A percentile compares a stretch with the other conserved stretches of the same genome.
phyloP scores from a whole-genome alignment of 1,140 invertebrate genomes.

The Lasaia peninsularis region DNA sequence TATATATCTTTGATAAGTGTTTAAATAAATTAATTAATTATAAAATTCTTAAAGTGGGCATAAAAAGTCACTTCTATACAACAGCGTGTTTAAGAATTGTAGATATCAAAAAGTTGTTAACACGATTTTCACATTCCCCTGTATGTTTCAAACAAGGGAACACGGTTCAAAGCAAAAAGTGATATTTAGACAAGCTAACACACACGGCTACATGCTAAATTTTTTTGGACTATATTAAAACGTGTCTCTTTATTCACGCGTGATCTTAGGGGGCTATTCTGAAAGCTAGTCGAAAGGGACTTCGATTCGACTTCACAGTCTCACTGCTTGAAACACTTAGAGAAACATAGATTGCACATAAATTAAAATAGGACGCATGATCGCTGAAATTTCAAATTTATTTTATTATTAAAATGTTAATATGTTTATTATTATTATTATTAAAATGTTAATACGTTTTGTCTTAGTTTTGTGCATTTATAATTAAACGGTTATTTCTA shows the following conservation, averaged over 20 bases:
- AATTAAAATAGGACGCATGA: too few relatives aligned
- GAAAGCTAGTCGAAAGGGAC: not conserved
- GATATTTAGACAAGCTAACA: slow-evolving; percentile 9
- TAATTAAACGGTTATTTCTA: too few relatives aligned
- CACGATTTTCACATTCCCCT: slow-evolving; percentile 1
- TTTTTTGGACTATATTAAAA: not conserved
- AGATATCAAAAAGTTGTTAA: slow-evolving; percentile 7
- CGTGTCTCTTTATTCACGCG: slow-evolving; percentile 1
- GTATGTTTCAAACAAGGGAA: not conserved
- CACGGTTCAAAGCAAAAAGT: not conserved
- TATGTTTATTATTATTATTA: too few relatives aligned
- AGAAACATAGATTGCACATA: too few relatives aligned
- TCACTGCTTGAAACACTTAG: too few relatives aligned
- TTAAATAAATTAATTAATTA: not conserved
- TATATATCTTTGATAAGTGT: not conserved
- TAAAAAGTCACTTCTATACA: not conserved
- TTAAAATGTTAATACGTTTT: too few relatives aligned
- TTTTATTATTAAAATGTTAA: too few relatives aligned
- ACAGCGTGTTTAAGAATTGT: not conserved
- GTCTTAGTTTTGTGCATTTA: too few relatives aligned
- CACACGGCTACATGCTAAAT: not conserved
- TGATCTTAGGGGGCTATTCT: not conserved
- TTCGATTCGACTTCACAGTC: too few relatives aligned
- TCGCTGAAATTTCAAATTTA: too few relatives aligned
- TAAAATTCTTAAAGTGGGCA: not conserved